A percentile compares a stretch with the other conserved stretches of the same genome.
phyloP scores from a whole-genome alignment of 2,113 vertebrate species.

The Pica pica region DNA sequence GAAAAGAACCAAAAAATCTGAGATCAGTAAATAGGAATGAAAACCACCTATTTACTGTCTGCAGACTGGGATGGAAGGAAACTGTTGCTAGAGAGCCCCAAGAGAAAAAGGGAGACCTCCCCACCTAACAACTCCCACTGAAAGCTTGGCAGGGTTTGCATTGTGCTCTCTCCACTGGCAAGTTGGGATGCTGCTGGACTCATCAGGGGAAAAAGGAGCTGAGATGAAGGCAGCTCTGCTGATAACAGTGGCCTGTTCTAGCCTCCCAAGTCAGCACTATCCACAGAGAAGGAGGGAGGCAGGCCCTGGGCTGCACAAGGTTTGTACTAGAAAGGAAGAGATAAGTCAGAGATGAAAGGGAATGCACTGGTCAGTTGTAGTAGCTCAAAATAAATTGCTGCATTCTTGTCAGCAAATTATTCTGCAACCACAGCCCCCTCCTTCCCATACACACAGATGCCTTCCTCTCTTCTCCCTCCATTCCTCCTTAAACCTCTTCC shows the following conservation, averaged over 20 bases:
- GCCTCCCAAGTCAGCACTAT: background rate
- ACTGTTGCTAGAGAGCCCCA: background rate
- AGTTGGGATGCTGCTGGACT: background rate
- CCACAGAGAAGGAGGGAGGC: background rate
- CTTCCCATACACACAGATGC: background rate
- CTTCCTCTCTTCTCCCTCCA: background rate
- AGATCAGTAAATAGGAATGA: background rate
- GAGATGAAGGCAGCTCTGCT: background rate
- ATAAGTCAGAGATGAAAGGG: background rate
- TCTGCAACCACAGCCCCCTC: background rate
- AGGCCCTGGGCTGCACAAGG: background rate
- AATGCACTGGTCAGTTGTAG: background rate
- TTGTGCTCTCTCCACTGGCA: background rate
- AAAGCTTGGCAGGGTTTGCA: background rate
- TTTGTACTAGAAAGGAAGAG: background rate
- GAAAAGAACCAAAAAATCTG: accelerated
- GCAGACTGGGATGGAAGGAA: background rate
- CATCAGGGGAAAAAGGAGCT: background rate
- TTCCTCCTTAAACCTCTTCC: background rate
- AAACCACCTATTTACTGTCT: background rate
- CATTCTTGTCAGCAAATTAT: conserved; percentile 5
- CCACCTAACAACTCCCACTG: background rate
- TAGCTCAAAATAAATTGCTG: background rate
- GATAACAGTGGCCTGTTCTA: background rate
- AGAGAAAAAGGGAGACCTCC: background rate